Evolutionary conservation across 2,888 invertebrate species (phyloP).

Genomic region (Pterobdella sp.): DNA sequence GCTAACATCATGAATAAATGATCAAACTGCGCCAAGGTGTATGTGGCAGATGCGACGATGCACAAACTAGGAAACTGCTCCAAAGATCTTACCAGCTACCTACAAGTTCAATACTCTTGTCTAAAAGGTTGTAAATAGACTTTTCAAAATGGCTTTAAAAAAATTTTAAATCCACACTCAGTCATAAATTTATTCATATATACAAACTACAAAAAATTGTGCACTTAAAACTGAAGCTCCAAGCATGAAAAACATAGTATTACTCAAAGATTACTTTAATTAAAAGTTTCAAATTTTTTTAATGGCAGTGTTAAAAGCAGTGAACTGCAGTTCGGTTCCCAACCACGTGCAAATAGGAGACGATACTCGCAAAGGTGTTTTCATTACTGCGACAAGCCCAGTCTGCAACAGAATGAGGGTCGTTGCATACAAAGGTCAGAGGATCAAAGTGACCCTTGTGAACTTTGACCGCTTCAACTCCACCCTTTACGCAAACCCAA

Average conservation of each 20-base stretch:
- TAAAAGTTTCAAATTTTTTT: too few relatives aligned
- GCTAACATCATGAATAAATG: too few relatives aligned
- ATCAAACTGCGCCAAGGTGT: too few relatives aligned
- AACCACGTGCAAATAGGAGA: neutral
- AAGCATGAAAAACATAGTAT: too few relatives aligned
- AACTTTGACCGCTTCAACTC: neutral
- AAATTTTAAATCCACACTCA: neutral
- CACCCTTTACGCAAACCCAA: neutral
- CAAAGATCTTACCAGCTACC: slow-evolving; percentile 14
- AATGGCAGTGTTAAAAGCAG: neutral
- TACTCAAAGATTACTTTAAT: too few relatives aligned
- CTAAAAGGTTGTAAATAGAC: neutral
- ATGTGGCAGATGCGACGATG: slow-evolving; percentile 11
- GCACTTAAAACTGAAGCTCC: too few relatives aligned
- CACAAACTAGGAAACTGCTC: slow-evolving; percentile 12
- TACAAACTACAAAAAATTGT: too few relatives aligned
- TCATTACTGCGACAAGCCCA: neutral
- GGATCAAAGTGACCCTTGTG: neutral
- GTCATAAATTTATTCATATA: too few relatives aligned
- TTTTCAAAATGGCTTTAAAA: neutral
- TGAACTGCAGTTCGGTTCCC: neutral
- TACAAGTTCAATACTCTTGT: neutral
- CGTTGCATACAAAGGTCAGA: neutral
- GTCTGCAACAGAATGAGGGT: neutral
- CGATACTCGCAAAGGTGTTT: neutral